Base-by-base conservation (phyloP, 1,140 invertebrate genomes). In the Drosophila sproati region DNA sequence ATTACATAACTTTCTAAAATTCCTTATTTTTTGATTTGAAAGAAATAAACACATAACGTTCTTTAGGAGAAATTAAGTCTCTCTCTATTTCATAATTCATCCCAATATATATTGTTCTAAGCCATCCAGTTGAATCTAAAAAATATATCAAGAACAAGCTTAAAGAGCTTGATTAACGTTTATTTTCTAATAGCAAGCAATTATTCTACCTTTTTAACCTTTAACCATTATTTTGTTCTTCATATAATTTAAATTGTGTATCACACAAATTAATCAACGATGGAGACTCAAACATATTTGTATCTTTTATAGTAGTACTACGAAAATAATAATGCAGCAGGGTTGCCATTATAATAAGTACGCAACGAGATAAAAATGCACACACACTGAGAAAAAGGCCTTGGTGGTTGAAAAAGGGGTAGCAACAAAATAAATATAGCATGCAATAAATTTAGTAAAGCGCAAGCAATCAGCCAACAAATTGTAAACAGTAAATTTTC, bases 401-500 rank as follows among this genome's bases (percentile, higher is more conserved):
- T 20, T 20, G 20, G 20, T 2, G 20, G 28, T 29, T 4, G 41
- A 43, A 7, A 12, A 34, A 2, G 34, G 39, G 39, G 12, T 4
- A 8, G 50, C 10, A 29, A 41, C 39, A 57, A 73, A 56, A 82
- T 88, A 89, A 73, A 79, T 87, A 88, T 79, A 54, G 83, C 85
- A 54, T 59, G 80, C 77, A 73, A 88, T 89, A 88, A 88, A 88
- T 88, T 88, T 83, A 71, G 70, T 47, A 83, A 78, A 88, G 85
- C 85, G 85, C 82, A 81, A 83, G 83, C 85, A 83, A 89, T 89
- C 83, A 88, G 83, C 66, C 80, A 88, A 88, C 83, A 88, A 88
- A 88, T 88, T 88, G 83, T 88, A 88, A 88, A 88, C 83, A 89
- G 73, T 88, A 88, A 88, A 88, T 88, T 87, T 75, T 52, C 39